Percentiles rank a stretch among this genome's conserved stretches.
Evolutionary conservation across 2,113 vertebrate species (phyloP).

Genomic region (Pterophyllum scalare): DNA sequence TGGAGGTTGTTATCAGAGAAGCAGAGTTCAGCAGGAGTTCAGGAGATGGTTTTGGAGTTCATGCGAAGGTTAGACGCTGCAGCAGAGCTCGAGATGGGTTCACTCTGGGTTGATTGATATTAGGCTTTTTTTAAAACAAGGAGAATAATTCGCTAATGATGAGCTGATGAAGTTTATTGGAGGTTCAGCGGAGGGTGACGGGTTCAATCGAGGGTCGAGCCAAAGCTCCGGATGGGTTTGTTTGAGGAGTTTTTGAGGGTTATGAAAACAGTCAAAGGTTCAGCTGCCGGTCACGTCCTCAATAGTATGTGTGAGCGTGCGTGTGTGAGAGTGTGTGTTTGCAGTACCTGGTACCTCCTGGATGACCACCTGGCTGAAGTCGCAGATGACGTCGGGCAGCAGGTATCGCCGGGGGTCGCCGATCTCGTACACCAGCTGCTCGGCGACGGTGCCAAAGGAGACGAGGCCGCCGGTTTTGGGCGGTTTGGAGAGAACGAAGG

Average conservation of each 20-base stretch:
- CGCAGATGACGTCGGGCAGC: conserved; percentile 88
- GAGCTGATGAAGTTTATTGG: conserved; percentile 25
- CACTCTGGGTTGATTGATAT: neutral
- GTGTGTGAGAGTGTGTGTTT: neutral
- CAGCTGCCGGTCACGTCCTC: conserved; percentile 60
- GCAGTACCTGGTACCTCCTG: conserved; percentile 84
- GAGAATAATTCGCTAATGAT: neutral
- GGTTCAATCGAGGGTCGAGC: conserved; percentile 21
- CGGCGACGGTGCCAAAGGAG: conserved; percentile 85
- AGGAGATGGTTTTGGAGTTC: conserved; percentile 74
- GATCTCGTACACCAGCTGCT: conserved; percentile 90
- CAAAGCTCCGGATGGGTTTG: conserved; percentile 33
- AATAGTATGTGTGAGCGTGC: neutral
- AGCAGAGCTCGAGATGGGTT: conserved; percentile 2
- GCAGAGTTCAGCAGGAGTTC: conserved; percentile 11
- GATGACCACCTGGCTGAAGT: conserved; percentile 87
- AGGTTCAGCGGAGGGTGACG: conserved; percentile 10
- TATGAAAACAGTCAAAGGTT: conserved; percentile 83
- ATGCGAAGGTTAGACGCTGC: conserved; percentile 76
- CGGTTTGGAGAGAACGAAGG: conserved; percentile 85
- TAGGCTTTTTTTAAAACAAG: neutral
- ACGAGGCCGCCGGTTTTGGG: conserved; percentile 84
- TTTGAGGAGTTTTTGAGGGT: conserved; percentile 74
- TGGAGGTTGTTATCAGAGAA: conserved; percentile 9
- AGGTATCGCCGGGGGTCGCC: conserved; percentile 84